Conservation (phyloP, 2,797 vertebrate genomes). For the Artibeus lituratus region DNA sequence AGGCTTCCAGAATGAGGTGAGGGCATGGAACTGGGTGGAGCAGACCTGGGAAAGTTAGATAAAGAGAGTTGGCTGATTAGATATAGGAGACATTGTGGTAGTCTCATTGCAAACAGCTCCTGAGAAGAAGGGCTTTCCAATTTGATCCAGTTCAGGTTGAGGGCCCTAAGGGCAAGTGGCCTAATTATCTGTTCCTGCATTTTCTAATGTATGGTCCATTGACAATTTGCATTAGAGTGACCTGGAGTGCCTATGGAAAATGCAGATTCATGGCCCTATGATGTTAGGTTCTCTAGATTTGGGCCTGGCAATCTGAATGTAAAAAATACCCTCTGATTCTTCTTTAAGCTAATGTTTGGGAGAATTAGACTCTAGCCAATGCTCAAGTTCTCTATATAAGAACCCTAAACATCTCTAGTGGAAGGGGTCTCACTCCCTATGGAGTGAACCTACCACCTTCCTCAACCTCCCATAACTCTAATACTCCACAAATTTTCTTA, state of each 20-base stretch:
- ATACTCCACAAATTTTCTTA: background rate
- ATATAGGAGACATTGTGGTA: fast-evolving
- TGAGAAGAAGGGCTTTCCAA: background rate
- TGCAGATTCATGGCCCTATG: background rate
- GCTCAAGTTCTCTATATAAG: background rate
- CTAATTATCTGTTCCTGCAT: background rate
- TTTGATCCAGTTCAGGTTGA: background rate
- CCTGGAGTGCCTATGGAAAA: background rate
- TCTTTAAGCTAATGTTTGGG: background rate
- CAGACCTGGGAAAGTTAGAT: background rate
- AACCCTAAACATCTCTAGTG: background rate
- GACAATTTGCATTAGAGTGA: background rate
- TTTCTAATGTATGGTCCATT: background rate
- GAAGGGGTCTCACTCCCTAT: background rate
- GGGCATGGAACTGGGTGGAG: too few relatives aligned
- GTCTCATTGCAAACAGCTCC: background rate
- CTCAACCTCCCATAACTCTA: background rate
- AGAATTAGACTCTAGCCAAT: background rate
- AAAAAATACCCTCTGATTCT: background rate
- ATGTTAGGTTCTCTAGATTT: background rate
- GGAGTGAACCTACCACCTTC: background rate
- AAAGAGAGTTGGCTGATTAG: background rate
- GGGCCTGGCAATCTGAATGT: background rate
- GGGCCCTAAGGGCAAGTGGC: background rate
- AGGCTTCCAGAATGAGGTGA: background rate